Evolutionary conservation across 2,888 invertebrate species (phyloP), one percentile per base, ranked within the genome.

Genomic region (Dermolepida albohirtum): DNA sequence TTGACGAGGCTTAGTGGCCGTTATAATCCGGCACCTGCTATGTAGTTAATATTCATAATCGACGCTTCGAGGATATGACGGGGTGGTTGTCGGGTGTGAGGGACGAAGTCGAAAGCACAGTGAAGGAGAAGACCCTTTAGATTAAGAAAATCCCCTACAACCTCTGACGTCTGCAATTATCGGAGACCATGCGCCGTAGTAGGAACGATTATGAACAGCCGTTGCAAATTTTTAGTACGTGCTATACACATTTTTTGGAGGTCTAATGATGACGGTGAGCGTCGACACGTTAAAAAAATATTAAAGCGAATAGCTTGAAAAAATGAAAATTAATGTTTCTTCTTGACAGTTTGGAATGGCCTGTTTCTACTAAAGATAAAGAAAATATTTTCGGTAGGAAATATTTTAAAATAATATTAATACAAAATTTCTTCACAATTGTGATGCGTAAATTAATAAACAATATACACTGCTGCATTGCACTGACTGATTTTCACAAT

Each of bases 11-110:
- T 59, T 44, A 59, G 44, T 27, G 59, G 44, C 22, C 59, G 59
- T 59, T 59, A 59, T 44, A 59, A 59, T 59, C 59, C 44, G 43
- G 44, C 59, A 44, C 44, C 59, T 44, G 59, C 59, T 59, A 59
- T 59, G 29, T 59, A 59, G 27, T 59, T 59, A 44, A 59, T 59
- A 59, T 59, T 59, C 59, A 59, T 59, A 59, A 59, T 59, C 59
- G 59, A 29, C 59, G 44, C 22, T 29, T 44, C 29, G 44, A 44
- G 59, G 59, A 59, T 59, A 44, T 29, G 43, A 44, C 44, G 29
- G 44, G 2, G 27, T 29, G 11, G 10, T 12, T 11, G 43, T 16
- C 41, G 12, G n/a, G 5, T 14, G n/a, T 10, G 34, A 7, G 34
- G 34, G 6, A 34, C 10, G 34, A 8, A 34, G 34, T 10, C 34